Base-by-base conservation (phyloP, 2,888 invertebrate species). In the Suillia variegata region DNA sequence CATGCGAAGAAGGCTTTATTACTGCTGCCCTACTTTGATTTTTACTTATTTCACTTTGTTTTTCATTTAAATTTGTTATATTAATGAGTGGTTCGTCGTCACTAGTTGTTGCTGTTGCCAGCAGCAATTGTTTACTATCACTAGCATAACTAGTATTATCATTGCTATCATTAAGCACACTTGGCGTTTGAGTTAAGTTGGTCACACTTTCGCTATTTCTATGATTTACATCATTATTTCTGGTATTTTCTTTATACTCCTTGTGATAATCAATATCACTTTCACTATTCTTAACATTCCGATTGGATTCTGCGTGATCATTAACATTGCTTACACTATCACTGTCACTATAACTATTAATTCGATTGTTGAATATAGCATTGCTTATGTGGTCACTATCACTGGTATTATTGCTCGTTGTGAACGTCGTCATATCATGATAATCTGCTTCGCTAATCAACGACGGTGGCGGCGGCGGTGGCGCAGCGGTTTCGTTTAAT, bases 131-230 rank as follows among this genome's bases (percentile, higher is more conserved):
- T 31, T 57, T 65, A 71, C 64, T 67, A 70, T 67, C 68, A 71
- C 70, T 74, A 70, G 66, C 70, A 70, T 74, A 67, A 70, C 69
- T 67, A 69, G 69, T 64, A 65, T 67, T 66, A 65, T 56, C 64
- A 67, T 62, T 58, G 55, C 47, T 62, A 55, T 57, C 54, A 57
- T 52, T 65, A 54, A 13, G 20, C 18, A 22, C 20, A n/a, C 48
- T 18, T 18, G 21, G 18, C 20, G 59, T 59, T 34, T 57, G 61
- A 38, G 51, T 54, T 56, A 62, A 38, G 62, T 60, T 54, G 52
- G 55, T 58, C 54, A 54, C 63, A 54, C 58, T 59, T 57, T 59
- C 61, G 56, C 59, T 63, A 48, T 63, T 57, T 4, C 59, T 63
- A 62, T 60, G 62, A 54, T 48, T 62, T 47, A 47, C 45, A 15